A percentile compares a stretch with the other conserved stretches of the same genome.
phyloP scores from a whole-genome alignment of 2,113 vertebrate species.

The Zosterops hypoxanthus region DNA sequence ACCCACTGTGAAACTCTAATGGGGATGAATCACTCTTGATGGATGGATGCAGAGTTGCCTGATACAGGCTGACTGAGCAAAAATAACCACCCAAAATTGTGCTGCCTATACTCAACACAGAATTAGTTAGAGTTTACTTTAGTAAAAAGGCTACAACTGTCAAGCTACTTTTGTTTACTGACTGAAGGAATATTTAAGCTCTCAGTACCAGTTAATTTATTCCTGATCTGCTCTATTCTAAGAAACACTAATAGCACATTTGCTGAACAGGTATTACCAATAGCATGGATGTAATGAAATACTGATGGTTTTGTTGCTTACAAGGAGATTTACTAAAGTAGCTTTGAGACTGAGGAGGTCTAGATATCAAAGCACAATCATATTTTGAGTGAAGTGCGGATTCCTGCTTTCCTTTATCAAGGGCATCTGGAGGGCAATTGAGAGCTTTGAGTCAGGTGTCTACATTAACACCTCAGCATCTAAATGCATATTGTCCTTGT shows the following conservation, averaged over 20 bases:
- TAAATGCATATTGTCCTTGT: not conserved
- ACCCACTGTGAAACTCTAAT: not conserved
- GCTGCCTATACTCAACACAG: not conserved
- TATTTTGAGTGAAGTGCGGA: not conserved
- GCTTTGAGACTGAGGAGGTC: not conserved
- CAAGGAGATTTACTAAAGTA: not conserved
- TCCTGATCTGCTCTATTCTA: not conserved
- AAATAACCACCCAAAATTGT: not conserved
- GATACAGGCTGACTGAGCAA: not conserved
- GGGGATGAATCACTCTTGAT: not conserved
- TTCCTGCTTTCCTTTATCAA: not conserved
- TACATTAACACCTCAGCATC: not conserved
- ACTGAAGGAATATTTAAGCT: not conserved
- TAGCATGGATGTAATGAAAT: not conserved
- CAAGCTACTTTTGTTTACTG: not conserved
- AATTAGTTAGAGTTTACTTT: not conserved
- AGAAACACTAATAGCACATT: not conserved
- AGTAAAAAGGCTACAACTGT: not conserved
- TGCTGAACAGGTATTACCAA: not conserved
- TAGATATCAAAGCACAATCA: not conserved
- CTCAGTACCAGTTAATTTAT: not conserved
- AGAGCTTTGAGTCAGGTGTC: not conserved
- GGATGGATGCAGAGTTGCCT: not conserved
- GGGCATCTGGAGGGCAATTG: not conserved
- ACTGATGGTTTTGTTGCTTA: not conserved